A percentile compares a stretch with the other conserved stretches of the same genome.
Conservation (phyloP, 2,888 invertebrate genomes). For the Apamea epomidion region DNA sequence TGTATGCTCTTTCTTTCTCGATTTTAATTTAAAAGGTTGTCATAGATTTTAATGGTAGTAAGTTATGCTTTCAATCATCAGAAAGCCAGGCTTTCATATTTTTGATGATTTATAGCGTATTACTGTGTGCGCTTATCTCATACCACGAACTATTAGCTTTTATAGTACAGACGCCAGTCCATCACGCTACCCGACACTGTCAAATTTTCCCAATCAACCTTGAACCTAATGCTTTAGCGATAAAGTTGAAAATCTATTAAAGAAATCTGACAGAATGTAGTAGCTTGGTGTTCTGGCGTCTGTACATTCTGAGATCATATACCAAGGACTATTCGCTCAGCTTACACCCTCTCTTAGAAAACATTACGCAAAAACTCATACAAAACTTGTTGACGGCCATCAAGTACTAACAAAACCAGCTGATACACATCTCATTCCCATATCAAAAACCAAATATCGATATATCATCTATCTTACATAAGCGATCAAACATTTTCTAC, state of each 20-base stretch:
- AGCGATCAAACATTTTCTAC: constrained; percentile 68
- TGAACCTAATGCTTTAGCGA: no score
- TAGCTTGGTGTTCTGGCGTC: no score
- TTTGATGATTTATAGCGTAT: constrained; percentile 2
- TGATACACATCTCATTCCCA: constrained; percentile 43
- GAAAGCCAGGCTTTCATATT: background rate
- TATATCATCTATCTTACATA: constrained; percentile 65
- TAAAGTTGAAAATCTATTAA: no score
- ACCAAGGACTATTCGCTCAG: no score
- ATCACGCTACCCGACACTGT: no score
- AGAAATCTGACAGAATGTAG: no score
- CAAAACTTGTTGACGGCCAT: constrained; percentile 7
- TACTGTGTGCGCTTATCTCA: no score
- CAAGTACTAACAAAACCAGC: constrained; percentile 10
- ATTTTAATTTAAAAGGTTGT: background rate
- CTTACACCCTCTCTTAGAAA: background rate
- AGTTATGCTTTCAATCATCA: background rate
- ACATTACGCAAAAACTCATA: constrained; percentile 17
- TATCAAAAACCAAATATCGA: constrained; percentile 53
- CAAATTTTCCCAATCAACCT: no score
- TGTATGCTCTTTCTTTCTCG: background rate
- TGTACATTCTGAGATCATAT: no score
- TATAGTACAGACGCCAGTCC: background rate
- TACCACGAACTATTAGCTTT: background rate
- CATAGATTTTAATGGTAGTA: no score